Evolutionary conservation across 1,140 invertebrate species (phyloP).

Genomic region (Vanessa tameamea): DNA sequence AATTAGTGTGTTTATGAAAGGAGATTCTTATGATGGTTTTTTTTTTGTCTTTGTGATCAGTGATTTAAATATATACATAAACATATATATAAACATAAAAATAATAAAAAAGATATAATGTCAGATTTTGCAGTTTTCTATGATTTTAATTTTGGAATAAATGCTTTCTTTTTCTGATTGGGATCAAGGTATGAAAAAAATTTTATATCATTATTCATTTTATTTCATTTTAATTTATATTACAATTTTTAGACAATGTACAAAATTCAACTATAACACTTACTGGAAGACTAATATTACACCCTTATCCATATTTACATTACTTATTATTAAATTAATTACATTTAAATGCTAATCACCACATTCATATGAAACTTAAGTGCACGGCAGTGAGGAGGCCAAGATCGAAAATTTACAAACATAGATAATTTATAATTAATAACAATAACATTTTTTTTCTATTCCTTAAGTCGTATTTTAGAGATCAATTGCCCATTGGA

Average conservation of each 20-base stretch:
- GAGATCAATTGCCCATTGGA: too few relatives aligned
- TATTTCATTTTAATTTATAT: not conserved
- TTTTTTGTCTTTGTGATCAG: conserved; percentile 5
- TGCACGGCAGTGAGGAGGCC: conserved; percentile 20
- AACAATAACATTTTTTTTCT: too few relatives aligned
- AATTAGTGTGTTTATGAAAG: conserved; percentile 50
- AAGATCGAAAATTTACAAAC: not conserved
- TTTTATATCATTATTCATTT: not conserved
- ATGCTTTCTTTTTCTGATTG: too few relatives aligned
- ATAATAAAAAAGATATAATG: too few relatives aligned
- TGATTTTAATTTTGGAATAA: too few relatives aligned
- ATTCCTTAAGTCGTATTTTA: too few relatives aligned
- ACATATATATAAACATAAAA: too few relatives aligned
- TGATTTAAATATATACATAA: not conserved
- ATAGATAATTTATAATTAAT: not conserved
- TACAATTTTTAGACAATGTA: conserved; percentile 1
- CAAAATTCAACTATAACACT: conserved; percentile 15
- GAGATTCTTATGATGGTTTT: conserved; percentile 39
- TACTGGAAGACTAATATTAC: not conserved
- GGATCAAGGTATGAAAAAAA: not conserved
- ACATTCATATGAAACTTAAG: conserved; percentile 13
- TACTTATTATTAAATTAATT: not conserved
- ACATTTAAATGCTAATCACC: too few relatives aligned
- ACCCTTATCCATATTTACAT: not conserved
- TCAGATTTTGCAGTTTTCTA: too few relatives aligned